phyloP scores from a whole-genome alignment of 2,888 invertebrate genomes.

The Eupithecia pulchellata region DNA sequence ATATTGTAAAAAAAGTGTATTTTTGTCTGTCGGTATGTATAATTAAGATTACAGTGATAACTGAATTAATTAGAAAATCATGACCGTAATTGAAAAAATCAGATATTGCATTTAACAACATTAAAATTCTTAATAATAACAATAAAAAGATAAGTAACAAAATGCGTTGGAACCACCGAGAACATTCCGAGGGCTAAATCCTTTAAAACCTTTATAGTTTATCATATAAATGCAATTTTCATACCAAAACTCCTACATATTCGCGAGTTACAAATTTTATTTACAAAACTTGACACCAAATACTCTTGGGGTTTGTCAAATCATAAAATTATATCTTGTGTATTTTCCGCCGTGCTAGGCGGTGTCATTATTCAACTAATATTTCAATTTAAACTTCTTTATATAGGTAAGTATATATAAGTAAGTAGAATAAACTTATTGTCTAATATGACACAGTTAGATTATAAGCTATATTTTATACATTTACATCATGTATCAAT shows the following conservation, averaged over 20 bases:
- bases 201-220: slow-evolving; percentile 56
- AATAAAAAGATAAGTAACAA: slow-evolving; percentile 83
- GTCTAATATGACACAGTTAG: slow-evolving; percentile 85
- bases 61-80: slow-evolving; percentile 54
- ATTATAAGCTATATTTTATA: slow-evolving; percentile 79
- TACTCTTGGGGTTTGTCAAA: slow-evolving; percentile 56
- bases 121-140: slow-evolving; percentile 84
- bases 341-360: slow-evolving; percentile 32
- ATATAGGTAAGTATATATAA: slow-evolving; percentile 77
- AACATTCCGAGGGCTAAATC: slow-evolving; percentile 74
- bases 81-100: slow-evolving; percentile 47
- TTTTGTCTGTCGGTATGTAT: slow-evolving; percentile 40
- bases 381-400: slow-evolving; percentile 73
- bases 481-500: slow-evolving; percentile 80
- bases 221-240: slow-evolving; percentile 80
- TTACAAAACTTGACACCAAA: slow-evolving; percentile 69
- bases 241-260: slow-evolving; percentile 75
- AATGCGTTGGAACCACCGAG: slow-evolving; percentile 77
- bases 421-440: slow-evolving; percentile 83
- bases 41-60: slow-evolving; percentile 44
- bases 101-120: slow-evolving; percentile 79
- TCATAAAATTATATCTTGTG: slow-evolving; percentile 57
- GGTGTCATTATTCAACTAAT: slow-evolving; percentile 73
- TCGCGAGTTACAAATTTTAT: slow-evolving; percentile 79
- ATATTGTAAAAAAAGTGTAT: slow-evolving; percentile 35